These are phyloP conservation scores for Ophion ellenae DNA, from an alignment of 2,888 invertebrate species.

Conservation along the genomic window DNA sequence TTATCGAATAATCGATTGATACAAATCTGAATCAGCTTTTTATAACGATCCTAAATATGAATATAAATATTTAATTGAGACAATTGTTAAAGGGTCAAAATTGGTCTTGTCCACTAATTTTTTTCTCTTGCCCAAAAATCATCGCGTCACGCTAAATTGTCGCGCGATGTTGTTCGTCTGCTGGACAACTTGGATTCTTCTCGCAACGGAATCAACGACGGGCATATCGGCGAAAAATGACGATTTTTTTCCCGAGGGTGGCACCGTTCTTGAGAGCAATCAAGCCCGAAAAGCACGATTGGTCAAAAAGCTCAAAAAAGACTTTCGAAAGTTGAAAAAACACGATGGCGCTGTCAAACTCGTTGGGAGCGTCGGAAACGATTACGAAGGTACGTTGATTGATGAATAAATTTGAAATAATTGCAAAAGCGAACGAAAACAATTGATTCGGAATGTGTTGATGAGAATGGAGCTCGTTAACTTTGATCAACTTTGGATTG, in stretches of 20 bases:
- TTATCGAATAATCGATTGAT: too few species aligned
- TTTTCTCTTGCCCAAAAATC: neutral
- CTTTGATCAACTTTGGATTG: too few species aligned
- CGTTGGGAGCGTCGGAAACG: constrained; percentile 86
- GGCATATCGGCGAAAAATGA: constrained; percentile 17
- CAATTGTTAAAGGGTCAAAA: neutral
- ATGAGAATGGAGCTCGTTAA: neutral
- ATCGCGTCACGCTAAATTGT: constrained; percentile 14
- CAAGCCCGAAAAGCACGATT: constrained; percentile 85
- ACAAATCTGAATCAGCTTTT: too few species aligned
- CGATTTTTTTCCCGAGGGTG: constrained; percentile 3
- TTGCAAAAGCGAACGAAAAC: neutral
- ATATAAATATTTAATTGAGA: neutral
- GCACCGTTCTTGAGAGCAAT: constrained; percentile 8
- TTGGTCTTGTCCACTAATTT: neutral
- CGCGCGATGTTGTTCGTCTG: constrained; percentile 48
- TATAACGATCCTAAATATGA: neutral
- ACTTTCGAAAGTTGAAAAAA: constrained; percentile 89
- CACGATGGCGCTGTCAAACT: constrained; percentile 90
- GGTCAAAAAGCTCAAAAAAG: constrained; percentile 89
- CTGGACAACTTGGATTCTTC: constrained; percentile 38
- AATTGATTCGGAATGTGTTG: neutral
- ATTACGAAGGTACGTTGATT: constrained; percentile 88
- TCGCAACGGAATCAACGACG: constrained; percentile 26
- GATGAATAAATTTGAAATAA: neutral